Evolutionary conservation across 2,888 invertebrate species (phyloP).

Genomic region (Ennomos fuscantarius): DNA sequence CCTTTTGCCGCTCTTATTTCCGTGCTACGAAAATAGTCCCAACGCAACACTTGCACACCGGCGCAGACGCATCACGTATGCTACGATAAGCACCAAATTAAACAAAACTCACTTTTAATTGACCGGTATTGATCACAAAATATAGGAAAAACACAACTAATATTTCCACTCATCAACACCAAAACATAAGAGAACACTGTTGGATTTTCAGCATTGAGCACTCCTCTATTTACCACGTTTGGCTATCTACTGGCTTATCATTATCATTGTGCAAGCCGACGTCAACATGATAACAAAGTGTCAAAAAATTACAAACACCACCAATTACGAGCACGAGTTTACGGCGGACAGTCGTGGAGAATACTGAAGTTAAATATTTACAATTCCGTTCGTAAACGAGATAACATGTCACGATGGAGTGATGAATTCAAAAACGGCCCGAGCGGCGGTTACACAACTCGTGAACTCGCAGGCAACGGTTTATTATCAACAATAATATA

Average conservation of each 20-base stretch:
- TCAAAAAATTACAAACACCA: constrained; percentile 49
- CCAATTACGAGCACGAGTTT: constrained; percentile 57
- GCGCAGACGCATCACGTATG: constrained; percentile 73
- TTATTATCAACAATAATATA: constrained; percentile 55
- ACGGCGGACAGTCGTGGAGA: constrained; percentile 48
- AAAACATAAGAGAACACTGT: constrained; percentile 21
- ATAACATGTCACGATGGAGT: constrained; percentile 54
- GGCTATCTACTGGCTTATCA: constrained; percentile 54
- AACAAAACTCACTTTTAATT: constrained; percentile 39
- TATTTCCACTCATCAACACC: constrained; percentile 9
- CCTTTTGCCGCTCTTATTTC: constrained; percentile 85
- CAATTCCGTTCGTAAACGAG: constrained; percentile 56
- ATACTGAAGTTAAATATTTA: constrained; percentile 62
- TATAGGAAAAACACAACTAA: constrained; percentile 10
- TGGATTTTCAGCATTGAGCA: constrained; percentile 40
- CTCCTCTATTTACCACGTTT: constrained; percentile 44
- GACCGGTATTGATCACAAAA: constrained; percentile 11
- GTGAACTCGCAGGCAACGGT: constrained; percentile 54
- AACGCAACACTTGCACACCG: constrained; percentile 80
- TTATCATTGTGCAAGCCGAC: constrained; percentile 56
- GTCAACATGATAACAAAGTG: constrained; percentile 52
- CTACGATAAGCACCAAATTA: constrained; percentile 31
- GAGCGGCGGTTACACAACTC: constrained; percentile 61
- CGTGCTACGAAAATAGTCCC: constrained; percentile 84
- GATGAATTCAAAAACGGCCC: constrained; percentile 54